phyloP scores from a whole-genome alignment of 2,797 vertebrate species.

The Acipenser ruthenus region DNA sequence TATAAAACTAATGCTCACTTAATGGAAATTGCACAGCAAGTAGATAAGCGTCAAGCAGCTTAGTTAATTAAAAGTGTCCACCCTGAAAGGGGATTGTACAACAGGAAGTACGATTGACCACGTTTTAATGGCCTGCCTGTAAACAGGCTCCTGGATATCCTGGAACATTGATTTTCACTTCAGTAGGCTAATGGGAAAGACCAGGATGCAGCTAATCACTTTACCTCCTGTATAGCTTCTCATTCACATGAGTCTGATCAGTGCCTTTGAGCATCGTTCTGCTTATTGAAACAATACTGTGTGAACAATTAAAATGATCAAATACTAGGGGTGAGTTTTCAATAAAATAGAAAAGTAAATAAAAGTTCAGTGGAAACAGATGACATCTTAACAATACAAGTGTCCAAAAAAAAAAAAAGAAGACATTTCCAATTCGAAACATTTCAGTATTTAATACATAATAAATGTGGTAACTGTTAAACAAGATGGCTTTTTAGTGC shows the following conservation, averaged over 20 bases:
- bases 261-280: background rate
- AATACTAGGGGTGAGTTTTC: no score
- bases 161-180: background rate
- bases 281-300: background rate
- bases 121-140: constrained; percentile 41
- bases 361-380: no score
- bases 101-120: constrained; percentile 25
- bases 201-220: background rate
- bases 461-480: no score
- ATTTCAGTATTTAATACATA: no score
- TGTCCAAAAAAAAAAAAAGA: no score
- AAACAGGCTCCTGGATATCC: constrained; percentile 14
- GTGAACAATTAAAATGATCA: background rate
- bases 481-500: no score
- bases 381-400: no score
- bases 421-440: no score
- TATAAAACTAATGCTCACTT: constrained; percentile 61
- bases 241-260: background rate
- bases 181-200: background rate
- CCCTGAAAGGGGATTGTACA: constrained; percentile 24
- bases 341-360: no score
- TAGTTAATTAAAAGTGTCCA: constrained; percentile 55
- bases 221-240: background rate
- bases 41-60: constrained; percentile 38
- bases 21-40: constrained; percentile 48